A percentile compares a stretch with the other conserved stretches of the same genome.
Conservation (phyloP, 2,888 invertebrate genomes). For the Drosophila atroscutellata region DNA sequence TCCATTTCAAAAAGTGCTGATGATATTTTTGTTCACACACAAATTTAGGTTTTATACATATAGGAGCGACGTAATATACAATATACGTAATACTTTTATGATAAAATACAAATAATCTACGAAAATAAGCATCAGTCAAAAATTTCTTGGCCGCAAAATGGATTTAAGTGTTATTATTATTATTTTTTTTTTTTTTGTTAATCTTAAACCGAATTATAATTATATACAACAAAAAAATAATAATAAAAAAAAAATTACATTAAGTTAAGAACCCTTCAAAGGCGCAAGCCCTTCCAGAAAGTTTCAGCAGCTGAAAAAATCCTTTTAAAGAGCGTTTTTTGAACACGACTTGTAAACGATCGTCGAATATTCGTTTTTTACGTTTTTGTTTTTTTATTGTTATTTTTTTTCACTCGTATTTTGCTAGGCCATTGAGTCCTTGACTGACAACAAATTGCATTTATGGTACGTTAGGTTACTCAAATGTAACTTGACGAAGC, state of each 20-base stretch:
- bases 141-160: constrained; percentile 83
- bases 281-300: constrained; percentile 24
- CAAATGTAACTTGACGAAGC: constrained; percentile 76
- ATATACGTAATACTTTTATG: constrained; percentile 69
- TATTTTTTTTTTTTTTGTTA: not conserved
- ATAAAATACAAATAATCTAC: constrained; percentile 76
- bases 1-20: constrained; percentile 84
- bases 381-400: not conserved
- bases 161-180: constrained; percentile 13
- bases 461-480: constrained; percentile 64
- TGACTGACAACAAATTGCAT: constrained; percentile 81
- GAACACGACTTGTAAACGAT: constrained; percentile 14
- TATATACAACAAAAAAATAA: constrained; percentile 15
- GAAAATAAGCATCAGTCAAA: constrained; percentile 84
- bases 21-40: constrained; percentile 85
- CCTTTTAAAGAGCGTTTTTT: constrained; percentile 20
- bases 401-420: constrained; percentile 36
- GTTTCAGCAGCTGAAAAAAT: constrained; percentile 36
- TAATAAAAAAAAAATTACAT: constrained; percentile 10
- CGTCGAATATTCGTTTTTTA: not conserved
- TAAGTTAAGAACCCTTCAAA: constrained; percentile 9
- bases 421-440: constrained; percentile 82
- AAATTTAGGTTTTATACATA: constrained; percentile 77
- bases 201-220: constrained; percentile 27
- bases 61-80: constrained; percentile 76